Evolutionary conservation across 2,888 invertebrate species (phyloP).

Genomic region (Unio delphinus): DNA sequence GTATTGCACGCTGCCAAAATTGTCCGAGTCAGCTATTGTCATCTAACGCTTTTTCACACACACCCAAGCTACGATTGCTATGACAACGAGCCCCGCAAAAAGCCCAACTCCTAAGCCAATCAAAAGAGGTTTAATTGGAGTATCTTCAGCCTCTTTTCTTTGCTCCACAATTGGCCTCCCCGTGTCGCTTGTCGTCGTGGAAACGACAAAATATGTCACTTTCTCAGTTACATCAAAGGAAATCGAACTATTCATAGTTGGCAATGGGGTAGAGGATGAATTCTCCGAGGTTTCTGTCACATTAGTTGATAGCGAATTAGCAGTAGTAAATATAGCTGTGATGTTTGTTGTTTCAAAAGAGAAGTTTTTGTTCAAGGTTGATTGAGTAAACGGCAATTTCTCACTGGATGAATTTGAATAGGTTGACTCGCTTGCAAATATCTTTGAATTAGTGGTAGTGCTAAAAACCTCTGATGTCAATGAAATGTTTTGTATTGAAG

Average conservation of each 20-base stretch:
- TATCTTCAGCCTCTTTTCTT: slow-evolving; percentile 24
- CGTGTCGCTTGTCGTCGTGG: slow-evolving; percentile 2
- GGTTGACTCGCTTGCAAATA: too few species aligned
- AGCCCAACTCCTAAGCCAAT: slow-evolving; percentile 45
- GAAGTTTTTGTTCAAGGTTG: too few species aligned
- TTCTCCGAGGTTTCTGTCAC: too few species aligned
- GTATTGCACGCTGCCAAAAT: slow-evolving; percentile 26
- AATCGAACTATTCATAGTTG: too few species aligned
- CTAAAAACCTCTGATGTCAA: background rate
- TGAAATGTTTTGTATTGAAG: slow-evolving; percentile 1
- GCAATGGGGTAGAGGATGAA: too few species aligned
- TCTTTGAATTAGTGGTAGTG: background rate
- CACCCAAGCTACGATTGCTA: slow-evolving; percentile 31
- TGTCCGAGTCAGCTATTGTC: slow-evolving; percentile 31
- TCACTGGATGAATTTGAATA: background rate
- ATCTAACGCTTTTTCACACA: slow-evolving; percentile 27
- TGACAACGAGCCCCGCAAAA: slow-evolving; percentile 36
- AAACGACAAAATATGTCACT: too few species aligned
- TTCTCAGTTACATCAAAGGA: too few species aligned
- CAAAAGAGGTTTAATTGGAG: slow-evolving; percentile 39
- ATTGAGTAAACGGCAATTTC: too few species aligned
- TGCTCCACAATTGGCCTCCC: too few species aligned
- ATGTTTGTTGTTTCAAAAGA: too few species aligned
- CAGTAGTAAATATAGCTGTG: too few species aligned
- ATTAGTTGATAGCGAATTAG: too few species aligned